Conservation (phyloP, 2,888 invertebrate species). For the Atethmia centrago region DNA sequence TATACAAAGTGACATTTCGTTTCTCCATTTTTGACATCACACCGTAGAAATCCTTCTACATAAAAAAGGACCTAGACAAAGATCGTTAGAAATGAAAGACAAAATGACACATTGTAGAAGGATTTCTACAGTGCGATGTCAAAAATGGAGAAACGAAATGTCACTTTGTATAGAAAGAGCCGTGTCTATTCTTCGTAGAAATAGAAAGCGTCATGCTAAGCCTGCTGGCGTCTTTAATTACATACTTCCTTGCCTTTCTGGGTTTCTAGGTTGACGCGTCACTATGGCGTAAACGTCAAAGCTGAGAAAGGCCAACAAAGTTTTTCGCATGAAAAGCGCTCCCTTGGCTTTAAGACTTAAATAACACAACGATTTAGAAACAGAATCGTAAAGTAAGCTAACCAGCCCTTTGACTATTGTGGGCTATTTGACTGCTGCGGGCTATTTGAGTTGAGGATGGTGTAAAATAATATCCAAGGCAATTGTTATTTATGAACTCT, state of each 20-base stretch:
- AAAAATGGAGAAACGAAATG: too few species aligned
- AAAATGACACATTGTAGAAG: too few species aligned
- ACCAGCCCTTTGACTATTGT: conserved; percentile 38
- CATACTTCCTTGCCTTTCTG: conserved; percentile 65
- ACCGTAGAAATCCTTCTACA: too few species aligned
- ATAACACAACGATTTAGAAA: conserved; percentile 62
- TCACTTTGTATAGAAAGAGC: too few species aligned
- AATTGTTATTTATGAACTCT: conserved; percentile 20
- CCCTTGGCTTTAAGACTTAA: conserved; percentile 47
- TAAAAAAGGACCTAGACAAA: too few species aligned
- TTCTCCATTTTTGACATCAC: too few species aligned
- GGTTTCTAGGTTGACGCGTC: conserved; percentile 67
- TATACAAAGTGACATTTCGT: too few species aligned
- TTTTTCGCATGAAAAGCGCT: conserved; percentile 59
- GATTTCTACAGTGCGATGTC: too few species aligned
- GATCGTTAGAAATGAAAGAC: too few species aligned
- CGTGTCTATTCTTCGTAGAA: too few species aligned
- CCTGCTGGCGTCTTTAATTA: conserved; percentile 65
- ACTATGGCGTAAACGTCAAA: conserved; percentile 56
- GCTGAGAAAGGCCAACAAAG: conserved; percentile 63
- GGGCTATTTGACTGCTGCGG: conserved; percentile 15
- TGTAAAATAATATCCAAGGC: conserved; percentile 21
- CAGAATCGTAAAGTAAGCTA: conserved; percentile 54
- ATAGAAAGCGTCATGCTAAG: too few species aligned
- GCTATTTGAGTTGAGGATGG: conserved; percentile 5